Base-by-base conservation (phyloP, 2,797 vertebrate species). In the Myripristis jacobus region DNA sequence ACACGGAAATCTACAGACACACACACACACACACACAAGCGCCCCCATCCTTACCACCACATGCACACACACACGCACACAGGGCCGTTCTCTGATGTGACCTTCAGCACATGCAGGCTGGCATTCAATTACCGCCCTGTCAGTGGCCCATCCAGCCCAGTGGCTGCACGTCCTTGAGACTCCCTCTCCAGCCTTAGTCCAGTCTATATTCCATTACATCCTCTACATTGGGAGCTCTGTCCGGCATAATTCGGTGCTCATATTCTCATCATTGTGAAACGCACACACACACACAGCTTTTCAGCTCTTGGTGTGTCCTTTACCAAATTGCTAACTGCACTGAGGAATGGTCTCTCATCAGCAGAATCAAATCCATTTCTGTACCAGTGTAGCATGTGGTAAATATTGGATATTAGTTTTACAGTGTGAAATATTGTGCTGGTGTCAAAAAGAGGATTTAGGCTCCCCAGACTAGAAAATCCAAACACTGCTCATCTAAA, bases 91-190 rank as follows among this genome's bases (percentile, higher is more conserved):
- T 77, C 79, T 90, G 84, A 89, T 85, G 78, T 93, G 92, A 93
- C 92, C 92, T 93, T 94, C 91, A 91, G 88, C 83, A 83, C 86
- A 86, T 81, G 77, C 83, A 86, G 85, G 77, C 87, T 91, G 88
- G 91, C 90, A 90, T 93, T 94, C 91, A 93, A 90, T 93, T 92
- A 93, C 91, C 83, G 75, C 89, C 87, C 83, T 91, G 89, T 92
- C 92, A 91, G 87, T 88, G 90, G 87, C 86, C 88, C 82, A 75
- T 89, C 83, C 87, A 90, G 90, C 83, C 81, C 87, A 84, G 83
- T 83, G 82, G 86, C 89, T 85, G 81, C 85, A 76, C 59, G 90
- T 89, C 90, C 91, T 92, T 92, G 88, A 93, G 81, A 79, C 60
- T 77, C 85, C 87, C 81, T 73, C 89, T 89, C 78, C 78, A 81